Conservation (phyloP, 2,888 invertebrate species). For the Ophioninae sp. region DNA sequence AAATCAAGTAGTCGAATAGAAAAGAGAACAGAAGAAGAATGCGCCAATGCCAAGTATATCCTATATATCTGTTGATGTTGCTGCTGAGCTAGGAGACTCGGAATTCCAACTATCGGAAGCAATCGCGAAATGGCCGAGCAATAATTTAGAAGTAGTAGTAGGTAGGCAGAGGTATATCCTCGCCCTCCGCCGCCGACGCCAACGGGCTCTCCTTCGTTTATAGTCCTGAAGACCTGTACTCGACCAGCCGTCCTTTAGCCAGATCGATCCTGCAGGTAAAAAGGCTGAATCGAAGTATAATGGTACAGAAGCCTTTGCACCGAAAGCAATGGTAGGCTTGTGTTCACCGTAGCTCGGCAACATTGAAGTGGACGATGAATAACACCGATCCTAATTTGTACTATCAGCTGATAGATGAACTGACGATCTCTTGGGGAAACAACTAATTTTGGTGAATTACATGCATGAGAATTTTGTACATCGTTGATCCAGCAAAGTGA, state of each 20-base stretch:
- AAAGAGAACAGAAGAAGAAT: conserved; percentile 66
- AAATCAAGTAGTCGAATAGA: conserved; percentile 60
- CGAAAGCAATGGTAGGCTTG: conserved; percentile 32
- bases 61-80: conserved; percentile 69
- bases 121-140: conserved; percentile 76
- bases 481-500: background rate
- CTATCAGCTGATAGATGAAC: background rate
- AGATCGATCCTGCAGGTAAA: conserved; percentile 44
- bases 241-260: conserved; percentile 29
- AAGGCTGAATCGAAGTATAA: conserved; percentile 52
- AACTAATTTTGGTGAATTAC: background rate
- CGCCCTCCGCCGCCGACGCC: conserved; percentile 54
- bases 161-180: conserved; percentile 59
- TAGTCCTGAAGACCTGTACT: conserved; percentile 41
- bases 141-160: conserved; percentile 73
- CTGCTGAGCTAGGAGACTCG: conserved; percentile 69
- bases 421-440: background rate
- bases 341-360: conserved; percentile 32
- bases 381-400: conserved; percentile 16
- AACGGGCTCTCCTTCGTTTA: conserved; percentile 59
- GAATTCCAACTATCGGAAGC: conserved; percentile 78
- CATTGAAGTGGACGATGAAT: conserved; percentile 18
- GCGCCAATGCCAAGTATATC: conserved; percentile 69
- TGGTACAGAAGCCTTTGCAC: conserved; percentile 39
- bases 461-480: background rate